Percentiles rank a stretch among this genome's conserved stretches.
These are phyloP conservation scores for Actinernus sp. DNA, from an alignment of 92 coral and sea anemone genomes.

Conservation along the genomic window DNA sequence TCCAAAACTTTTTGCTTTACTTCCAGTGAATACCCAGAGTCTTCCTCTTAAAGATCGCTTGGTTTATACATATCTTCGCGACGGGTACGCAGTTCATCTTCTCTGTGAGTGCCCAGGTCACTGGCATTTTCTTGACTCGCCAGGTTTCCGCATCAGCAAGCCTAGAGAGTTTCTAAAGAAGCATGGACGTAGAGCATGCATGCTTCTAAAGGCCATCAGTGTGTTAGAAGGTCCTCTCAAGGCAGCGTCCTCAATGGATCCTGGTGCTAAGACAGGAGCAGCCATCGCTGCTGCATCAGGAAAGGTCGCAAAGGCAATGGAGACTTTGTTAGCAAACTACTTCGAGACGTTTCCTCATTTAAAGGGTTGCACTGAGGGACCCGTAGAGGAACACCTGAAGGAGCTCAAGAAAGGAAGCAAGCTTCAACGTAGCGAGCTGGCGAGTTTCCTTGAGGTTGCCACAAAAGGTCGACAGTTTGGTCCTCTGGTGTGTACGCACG, in stretches of 20 bases:
- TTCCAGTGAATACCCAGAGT: slow-evolving; percentile 33
- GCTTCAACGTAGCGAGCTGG: slow-evolving; percentile 31
- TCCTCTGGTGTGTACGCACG: slow-evolving; percentile 45
- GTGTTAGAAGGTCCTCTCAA: slow-evolving; percentile 3
- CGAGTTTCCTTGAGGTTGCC: slow-evolving; percentile 35
- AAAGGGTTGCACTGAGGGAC: background rate
- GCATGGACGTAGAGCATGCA: slow-evolving; percentile 31
- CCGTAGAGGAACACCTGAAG: slow-evolving; percentile 17
- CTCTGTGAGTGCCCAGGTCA: slow-evolving; percentile 38
- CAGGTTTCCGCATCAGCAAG: slow-evolving; percentile 46
- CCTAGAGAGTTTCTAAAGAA: slow-evolving; percentile 43
- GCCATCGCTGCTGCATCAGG: background rate
- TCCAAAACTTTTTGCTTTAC: slow-evolving; percentile 38
- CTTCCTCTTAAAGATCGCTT: slow-evolving; percentile 29
- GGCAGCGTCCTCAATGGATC: slow-evolving; percentile 21
- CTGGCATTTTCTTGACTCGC: slow-evolving; percentile 47
- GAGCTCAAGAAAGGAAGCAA: slow-evolving; percentile 12
- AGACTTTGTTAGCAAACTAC: slow-evolving; percentile 12
- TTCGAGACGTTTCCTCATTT: slow-evolving; percentile 26
- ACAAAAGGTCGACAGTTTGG: slow-evolving; percentile 28
- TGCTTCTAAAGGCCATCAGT: slow-evolving; percentile 9
- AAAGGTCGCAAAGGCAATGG: background rate
- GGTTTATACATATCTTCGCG: slow-evolving; percentile 27
- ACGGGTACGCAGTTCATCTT: slow-evolving; percentile 48
- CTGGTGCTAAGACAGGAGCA: slow-evolving; percentile 19